Evolutionary conservation across 2,888 invertebrate genomes (phyloP).

Genomic region (Psococerastis gibbosa): DNA sequence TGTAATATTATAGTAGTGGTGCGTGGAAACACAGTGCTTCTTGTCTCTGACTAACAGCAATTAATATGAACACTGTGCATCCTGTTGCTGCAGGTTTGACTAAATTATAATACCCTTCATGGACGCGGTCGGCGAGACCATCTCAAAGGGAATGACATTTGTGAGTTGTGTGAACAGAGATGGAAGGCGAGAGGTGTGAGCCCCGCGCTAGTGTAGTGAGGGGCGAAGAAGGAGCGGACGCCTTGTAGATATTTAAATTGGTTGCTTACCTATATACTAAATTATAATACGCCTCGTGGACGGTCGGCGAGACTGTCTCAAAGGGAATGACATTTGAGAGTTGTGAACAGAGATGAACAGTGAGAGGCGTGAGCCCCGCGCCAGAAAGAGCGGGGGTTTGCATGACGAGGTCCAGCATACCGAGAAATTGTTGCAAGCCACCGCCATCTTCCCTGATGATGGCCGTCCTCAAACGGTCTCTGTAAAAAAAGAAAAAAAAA

Average conservation of each 20-base stretch:
- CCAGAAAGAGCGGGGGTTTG: constrained; percentile 37
- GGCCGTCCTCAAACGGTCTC: constrained; percentile 13
- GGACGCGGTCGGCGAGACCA: constrained; percentile 31
- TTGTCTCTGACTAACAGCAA: no score
- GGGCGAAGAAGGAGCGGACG: no score
- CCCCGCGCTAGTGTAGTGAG: constrained; percentile 37
- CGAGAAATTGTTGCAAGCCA: constrained; percentile 26
- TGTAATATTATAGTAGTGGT: no score
- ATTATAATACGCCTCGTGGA: constrained; percentile 31
- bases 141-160: constrained; percentile 32
- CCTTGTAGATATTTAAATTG: no score
- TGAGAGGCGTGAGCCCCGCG: constrained; percentile 37
- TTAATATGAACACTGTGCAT: no score
- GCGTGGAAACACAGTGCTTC: no score
- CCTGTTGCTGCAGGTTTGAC: no score
- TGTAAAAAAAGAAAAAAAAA: no score
- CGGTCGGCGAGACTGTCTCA: constrained; percentile 29
- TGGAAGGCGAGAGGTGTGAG: constrained; percentile 37
- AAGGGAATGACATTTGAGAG: constrained; percentile 36
- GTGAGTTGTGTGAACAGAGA: constrained; percentile 37
- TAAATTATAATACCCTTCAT: constrained; percentile 30
- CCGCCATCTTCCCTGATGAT: constrained; percentile 22
- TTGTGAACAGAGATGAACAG: constrained; percentile 35
- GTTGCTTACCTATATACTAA: constrained; percentile 21
- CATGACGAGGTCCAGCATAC: constrained; percentile 36